Percentiles rank a stretch among this genome's conserved stretches.
These are phyloP conservation scores for Mesorhabditis spiculigera DNA, from an alignment of 2,888 invertebrate genomes.

Conservation along the genomic window DNA sequence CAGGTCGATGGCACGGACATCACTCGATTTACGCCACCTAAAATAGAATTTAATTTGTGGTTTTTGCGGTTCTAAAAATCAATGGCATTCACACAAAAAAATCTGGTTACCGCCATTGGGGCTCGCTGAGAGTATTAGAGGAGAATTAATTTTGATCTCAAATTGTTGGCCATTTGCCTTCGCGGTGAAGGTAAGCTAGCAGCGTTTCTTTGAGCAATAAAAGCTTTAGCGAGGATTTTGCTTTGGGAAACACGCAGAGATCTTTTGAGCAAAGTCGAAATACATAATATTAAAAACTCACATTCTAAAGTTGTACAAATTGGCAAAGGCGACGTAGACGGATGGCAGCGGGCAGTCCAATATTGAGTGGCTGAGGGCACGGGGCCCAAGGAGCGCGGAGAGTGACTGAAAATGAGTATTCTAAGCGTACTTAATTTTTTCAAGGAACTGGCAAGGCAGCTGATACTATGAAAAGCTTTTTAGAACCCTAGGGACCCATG, in stretches of 20 bases:
- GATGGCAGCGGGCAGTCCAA: conserved; percentile 20
- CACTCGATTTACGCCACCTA: conserved; percentile 36
- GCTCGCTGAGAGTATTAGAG: neutral
- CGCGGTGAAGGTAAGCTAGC: no score
- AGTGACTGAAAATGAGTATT: neutral
- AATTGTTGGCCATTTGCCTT: no score
- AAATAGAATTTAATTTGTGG: neutral
- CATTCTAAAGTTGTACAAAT: conserved; percentile 33
- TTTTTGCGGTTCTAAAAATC: neutral
- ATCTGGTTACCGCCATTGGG: neutral
- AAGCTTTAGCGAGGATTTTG: no score
- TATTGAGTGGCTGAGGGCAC: neutral
- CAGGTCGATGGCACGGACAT: conserved; percentile 19
- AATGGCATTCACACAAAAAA: neutral
- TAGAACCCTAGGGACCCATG: no score
- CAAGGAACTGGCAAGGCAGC: no score
- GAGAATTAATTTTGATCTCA: no score
- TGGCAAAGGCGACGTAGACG: conserved; percentile 25
- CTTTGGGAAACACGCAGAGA: no score
- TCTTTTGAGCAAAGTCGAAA: no score
- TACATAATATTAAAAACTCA: conserved; percentile 15
- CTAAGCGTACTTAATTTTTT: neutral
- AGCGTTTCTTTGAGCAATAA: no score
- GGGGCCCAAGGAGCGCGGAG: neutral
- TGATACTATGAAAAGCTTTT: no score